A percentile compares a stretch with the other conserved stretches of the same genome.
Evolutionary conservation across 1,140 invertebrate genomes (phyloP).

Genomic region (Catajapyx aquilonaris): DNA sequence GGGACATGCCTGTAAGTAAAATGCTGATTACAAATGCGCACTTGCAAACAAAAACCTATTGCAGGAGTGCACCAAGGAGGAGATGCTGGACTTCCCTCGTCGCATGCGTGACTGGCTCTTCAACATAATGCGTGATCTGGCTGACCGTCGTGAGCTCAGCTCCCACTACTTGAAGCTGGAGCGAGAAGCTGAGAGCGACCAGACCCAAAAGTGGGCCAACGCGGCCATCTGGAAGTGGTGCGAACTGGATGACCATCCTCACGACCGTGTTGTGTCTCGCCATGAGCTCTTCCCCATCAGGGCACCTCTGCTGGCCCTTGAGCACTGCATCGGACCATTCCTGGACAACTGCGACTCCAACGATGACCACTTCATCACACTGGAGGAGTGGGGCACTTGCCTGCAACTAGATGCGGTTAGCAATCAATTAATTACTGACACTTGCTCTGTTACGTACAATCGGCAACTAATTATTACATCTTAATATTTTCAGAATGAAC

Average conservation of each 20-base stretch:
- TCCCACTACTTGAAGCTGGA: slow-evolving; percentile 67
- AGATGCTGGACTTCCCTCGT: slow-evolving; percentile 76
- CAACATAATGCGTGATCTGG: slow-evolving; percentile 86
- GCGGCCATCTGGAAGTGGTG: slow-evolving; percentile 95
- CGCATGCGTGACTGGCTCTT: slow-evolving; percentile 93
- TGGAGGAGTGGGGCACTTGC: slow-evolving; percentile 81
- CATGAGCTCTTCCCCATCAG: slow-evolving; percentile 88
- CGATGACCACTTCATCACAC: slow-evolving; percentile 67
- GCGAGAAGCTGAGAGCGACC: slow-evolving; percentile 64
- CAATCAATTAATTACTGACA: too few species aligned
- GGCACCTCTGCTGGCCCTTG: slow-evolving; percentile 73
- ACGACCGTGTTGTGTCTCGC: slow-evolving; percentile 64
- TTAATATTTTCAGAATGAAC: too few species aligned
- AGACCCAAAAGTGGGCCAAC: slow-evolving; percentile 63
- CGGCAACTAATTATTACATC: too few species aligned
- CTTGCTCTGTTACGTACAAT: too few species aligned
- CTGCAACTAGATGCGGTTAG: slow-evolving; percentile 54
- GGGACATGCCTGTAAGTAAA: slow-evolving; percentile 43
- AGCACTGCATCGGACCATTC: slow-evolving; percentile 91
- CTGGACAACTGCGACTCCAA: slow-evolving; percentile 69
- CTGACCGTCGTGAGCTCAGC: slow-evolving; percentile 68
- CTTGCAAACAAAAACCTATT: slow-evolving; percentile 5
- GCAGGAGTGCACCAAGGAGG: slow-evolving; percentile 52
- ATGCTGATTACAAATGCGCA: background rate
- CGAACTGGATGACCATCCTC: slow-evolving; percentile 71